Base-by-base conservation (phyloP, 2,797 vertebrate genomes). In the Capromys pilorides region DNA sequence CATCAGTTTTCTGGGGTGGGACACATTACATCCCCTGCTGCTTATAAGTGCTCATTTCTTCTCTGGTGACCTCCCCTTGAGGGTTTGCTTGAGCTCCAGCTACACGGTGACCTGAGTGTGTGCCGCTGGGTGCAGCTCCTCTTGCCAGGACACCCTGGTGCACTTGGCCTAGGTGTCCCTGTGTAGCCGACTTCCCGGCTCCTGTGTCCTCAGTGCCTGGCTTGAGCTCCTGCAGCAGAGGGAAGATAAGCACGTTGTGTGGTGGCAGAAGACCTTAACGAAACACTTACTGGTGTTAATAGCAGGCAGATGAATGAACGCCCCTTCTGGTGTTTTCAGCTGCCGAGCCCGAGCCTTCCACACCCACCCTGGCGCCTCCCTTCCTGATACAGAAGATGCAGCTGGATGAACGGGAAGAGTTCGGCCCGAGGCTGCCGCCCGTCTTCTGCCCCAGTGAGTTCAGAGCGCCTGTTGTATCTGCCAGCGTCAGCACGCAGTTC, bases 391-490 rank as follows among this genome's bases (percentile, higher is more conserved):
- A 89, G 18, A 97, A 97, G 95, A 95, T 98, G 71, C 95, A 96
- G 0, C 66, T 95, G 0, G 98, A 97, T 13, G 93, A 97, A 33
- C 39, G 96, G 39, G 98, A 99, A 73, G 99, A 99, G 97, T 99
- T 99, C 33, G 99, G 99, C 79, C 99, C 99, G 0, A 98, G 98
- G 93, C 98, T 99, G 88, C 99, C 99, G 10, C 99, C 99, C 0
- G 97, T 98, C 94, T 97, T 98, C 96, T 95, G 94, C 94, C 97
- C 97, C 88, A 97, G 98, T 99, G 94, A 96, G 98, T 98, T 19
- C 2, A 87, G n/a, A 75, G 84, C 16, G 41, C 84, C 19, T 41
- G 2, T 4, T 0, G 1, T 84, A 1, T 57, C 59, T 24, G 1
- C 51, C 31, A n/a, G 80, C 26, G 0, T 51, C 5, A 6, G 19